phyloP scores from a whole-genome alignment of 2,888 invertebrate species.

The Tipula confusa region DNA sequence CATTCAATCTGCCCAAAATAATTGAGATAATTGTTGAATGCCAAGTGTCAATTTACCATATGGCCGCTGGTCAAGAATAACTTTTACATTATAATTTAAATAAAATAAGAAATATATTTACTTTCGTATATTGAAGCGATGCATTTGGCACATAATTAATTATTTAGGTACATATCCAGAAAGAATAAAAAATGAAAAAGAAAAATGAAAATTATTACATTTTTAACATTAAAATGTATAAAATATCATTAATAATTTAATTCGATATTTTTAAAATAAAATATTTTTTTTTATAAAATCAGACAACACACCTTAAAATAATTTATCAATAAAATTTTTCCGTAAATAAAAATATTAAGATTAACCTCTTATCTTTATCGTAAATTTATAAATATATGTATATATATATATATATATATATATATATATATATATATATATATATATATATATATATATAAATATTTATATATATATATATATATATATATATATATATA shows the following conservation, averaged over 20 bases:
- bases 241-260: constrained; percentile 25
- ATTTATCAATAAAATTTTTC: neutral
- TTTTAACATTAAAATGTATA: constrained; percentile 5
- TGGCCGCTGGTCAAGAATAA: neutral
- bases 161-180: neutral
- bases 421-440: too few species aligned
- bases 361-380: neutral
- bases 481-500: too few species aligned
- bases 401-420: too few species aligned
- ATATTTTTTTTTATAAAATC: neutral
- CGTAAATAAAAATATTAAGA: neutral
- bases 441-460: too few species aligned
- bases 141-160: constrained; percentile 7
- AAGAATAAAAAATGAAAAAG: neutral
- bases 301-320: constrained; percentile 16
- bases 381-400: neutral
- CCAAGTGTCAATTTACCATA: neutral
- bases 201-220: neutral
- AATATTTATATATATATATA: too few species aligned
- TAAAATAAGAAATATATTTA: too few species aligned
- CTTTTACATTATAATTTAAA: neutral
- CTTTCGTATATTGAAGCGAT: neutral
- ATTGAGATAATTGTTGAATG: neutral
- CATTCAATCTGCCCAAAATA: too few species aligned
- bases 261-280: neutral